Base-by-base conservation (phyloP, 2,888 invertebrate species). In the Tinea trinotella region DNA sequence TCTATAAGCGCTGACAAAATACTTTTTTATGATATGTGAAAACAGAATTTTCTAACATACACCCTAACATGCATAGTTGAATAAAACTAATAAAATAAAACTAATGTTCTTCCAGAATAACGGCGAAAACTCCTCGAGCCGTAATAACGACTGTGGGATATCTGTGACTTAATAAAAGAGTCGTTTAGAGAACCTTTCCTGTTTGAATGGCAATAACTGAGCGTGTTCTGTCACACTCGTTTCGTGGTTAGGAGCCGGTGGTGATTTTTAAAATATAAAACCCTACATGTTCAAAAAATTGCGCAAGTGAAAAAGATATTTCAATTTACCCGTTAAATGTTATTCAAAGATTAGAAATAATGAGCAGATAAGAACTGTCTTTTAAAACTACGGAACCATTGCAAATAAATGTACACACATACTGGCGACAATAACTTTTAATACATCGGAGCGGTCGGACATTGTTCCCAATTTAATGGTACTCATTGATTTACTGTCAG, bases 111-210 rank as follows among this genome's bases (percentile, higher is more conserved):
- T n/a, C 15, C 2, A 3, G 13, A 40, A 40, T 40, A 15, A 15
- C 40, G 30, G 30, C 7, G 30, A 30, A 40, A 40, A 12, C 4
- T 24, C 40, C 40, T 40, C 40, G 40, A 40, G 40, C 13, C 15
- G 17, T 17, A 46, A 46, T 46, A 46, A 46, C 64, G 66, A 70
- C 66, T 65, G 63, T 60, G 66, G 67, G 68, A 71, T 71, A 70
- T 71, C 62, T 67, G 68, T 56, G 71, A 72, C 70, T 75, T 68
- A 73, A 76, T 77, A 77, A 75, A 76, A 74, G 52, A 18, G 52
- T 52, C 52, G 30, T 52, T 52, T 35, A 13, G 17, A 30, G 30
- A 40, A 40, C 40, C 17, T 13, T 17, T 10, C 18, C 46, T n/a
- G 46, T 46, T 46, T 19, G 46, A 19, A 46, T 46, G 18, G 19